phyloP scores from a whole-genome alignment of 2,113 vertebrate genomes.

The Pseudopipra pipra region DNA sequence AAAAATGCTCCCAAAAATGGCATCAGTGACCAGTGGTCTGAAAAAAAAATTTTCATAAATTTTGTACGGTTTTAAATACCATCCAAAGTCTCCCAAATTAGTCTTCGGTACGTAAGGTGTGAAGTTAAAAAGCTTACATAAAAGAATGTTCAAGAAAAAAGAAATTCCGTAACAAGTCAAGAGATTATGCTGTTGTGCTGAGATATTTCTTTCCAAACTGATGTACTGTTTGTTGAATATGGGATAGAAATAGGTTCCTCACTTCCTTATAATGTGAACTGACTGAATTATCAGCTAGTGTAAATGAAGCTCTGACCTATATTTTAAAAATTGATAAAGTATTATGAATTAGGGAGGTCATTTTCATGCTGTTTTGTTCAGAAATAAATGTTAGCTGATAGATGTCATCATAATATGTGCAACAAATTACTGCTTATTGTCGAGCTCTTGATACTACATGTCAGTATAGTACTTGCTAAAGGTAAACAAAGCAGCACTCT shows the following conservation, averaged over 20 bases:
- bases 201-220: background rate
- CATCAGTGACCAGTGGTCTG: background rate
- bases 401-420: background rate
- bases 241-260: background rate
- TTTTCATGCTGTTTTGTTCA: background rate
- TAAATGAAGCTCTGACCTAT: background rate
- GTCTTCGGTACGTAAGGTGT: background rate
- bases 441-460: background rate
- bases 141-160: background rate
- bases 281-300: background rate
- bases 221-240: background rate
- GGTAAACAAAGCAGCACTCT: background rate
- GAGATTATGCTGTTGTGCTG: background rate
- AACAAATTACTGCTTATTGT: background rate
- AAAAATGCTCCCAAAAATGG: background rate
- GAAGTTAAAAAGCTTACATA: background rate
- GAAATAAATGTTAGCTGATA: background rate
- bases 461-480: background rate
- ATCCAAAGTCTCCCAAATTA: background rate
- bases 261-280: background rate
- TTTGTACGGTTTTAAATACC: background rate
- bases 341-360: background rate
- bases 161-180: fast-evolving
- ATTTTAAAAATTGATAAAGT: background rate
- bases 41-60: background rate